Evolutionary conservation across 2,888 invertebrate genomes (phyloP).

Genomic region (Phymatocera aterrima): DNA sequence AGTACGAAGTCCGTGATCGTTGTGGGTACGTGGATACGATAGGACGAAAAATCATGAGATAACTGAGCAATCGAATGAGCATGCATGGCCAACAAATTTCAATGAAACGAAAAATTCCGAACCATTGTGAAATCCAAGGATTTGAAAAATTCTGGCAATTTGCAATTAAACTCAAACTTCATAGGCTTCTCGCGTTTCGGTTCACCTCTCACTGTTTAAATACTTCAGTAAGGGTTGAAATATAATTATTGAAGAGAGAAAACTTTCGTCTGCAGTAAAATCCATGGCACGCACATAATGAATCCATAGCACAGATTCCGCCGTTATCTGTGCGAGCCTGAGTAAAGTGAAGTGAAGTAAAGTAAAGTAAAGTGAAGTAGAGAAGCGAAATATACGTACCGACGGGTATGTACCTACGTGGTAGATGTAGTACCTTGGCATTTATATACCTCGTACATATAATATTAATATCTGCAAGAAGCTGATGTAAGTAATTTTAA

Average conservation of each 20-base stretch:
- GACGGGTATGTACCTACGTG: no score
- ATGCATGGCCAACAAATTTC: constrained; percentile 1
- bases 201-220: no score
- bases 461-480: constrained; percentile 1
- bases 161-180: background rate
- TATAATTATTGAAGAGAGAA: background rate
- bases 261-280: background rate
- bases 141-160: background rate
- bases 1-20: background rate
- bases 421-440: no score
- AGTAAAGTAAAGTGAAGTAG: no score
- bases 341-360: no score
- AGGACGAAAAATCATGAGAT: background rate
- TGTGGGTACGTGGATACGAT: no score
- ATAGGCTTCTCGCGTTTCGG: background rate
- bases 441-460: no score
- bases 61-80: constrained; percentile 1
- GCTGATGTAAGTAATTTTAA: constrained; percentile 13
- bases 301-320: constrained; percentile 24
- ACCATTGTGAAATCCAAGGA: background rate
- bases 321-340: background rate
- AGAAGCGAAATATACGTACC: no score
- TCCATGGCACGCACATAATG: background rate
- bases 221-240: background rate
- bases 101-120: background rate